These are phyloP conservation scores for Empidonax traillii DNA, from an alignment of 2,113 vertebrate species.

Conservation along the genomic window DNA sequence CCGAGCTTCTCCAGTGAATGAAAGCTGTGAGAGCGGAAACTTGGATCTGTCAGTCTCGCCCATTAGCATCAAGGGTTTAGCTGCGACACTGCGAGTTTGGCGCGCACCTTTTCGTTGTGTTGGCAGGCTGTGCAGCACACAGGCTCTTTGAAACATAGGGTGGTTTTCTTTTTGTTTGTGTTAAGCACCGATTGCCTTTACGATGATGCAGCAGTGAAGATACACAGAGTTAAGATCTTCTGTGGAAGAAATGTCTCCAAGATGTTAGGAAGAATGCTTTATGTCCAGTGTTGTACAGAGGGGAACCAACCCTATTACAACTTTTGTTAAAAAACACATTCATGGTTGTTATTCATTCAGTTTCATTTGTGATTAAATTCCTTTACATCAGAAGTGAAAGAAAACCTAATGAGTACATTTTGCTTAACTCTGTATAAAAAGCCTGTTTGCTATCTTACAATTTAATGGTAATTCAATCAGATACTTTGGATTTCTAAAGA, in stretches of 20 bases:
- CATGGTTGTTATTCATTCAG: not conserved
- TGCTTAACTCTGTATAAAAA: not conserved
- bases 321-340: not conserved
- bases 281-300: not conserved
- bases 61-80: rapidly evolving
- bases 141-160: not conserved
- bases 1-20: rapidly evolving
- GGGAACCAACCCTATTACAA: not conserved
- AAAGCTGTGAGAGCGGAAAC: not conserved
- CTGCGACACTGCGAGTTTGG: rapidly evolving
- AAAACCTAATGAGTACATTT: not conserved
- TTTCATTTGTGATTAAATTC: not conserved
- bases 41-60: not conserved
- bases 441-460: not conserved
- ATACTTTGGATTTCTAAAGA: not conserved
- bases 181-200: not conserved
- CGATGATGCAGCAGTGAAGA: not conserved
- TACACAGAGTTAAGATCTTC: not conserved
- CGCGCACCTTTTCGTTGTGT: rapidly evolving
- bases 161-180: not conserved
- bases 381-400: not conserved
- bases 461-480: not conserved
- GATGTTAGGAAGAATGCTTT: not conserved
- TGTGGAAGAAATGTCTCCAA: not conserved
- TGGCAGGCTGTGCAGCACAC: not conserved